These are phyloP conservation scores for Megathymus violae DNA, from an alignment of 1,140 invertebrate species.

Conservation along the genomic window DNA sequence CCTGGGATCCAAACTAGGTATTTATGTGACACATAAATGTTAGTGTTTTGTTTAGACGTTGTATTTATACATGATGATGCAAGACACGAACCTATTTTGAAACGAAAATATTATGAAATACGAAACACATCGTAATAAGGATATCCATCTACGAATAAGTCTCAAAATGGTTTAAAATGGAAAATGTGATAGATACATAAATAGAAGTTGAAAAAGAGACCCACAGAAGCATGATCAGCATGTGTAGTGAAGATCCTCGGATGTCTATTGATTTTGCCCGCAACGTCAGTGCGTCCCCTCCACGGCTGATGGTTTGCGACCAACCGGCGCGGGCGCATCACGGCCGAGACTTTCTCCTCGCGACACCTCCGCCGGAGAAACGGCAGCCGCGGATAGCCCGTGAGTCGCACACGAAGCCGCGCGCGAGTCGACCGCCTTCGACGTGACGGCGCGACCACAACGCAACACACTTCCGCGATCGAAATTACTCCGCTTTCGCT, in stretches of 20 bases:
- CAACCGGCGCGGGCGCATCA: conserved; percentile 68
- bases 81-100: too few relatives aligned
- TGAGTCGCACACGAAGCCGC: conserved; percentile 67
- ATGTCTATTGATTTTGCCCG: conserved; percentile 58
- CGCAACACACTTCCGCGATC: conserved; percentile 62
- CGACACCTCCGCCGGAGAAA: conserved; percentile 74
- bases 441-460: conserved; percentile 41
- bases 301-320: conserved; percentile 47
- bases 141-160: too few relatives aligned
- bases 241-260: conserved; percentile 56
- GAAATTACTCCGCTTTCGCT: conserved; percentile 66
- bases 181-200: neutral
- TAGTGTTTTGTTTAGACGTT: too few relatives aligned
- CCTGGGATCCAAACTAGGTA: too few relatives aligned
- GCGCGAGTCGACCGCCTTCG: conserved; percentile 64
- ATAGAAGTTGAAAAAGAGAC: neutral
- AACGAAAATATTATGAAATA: too few relatives aligned
- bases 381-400: conserved; percentile 45
- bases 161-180: too few relatives aligned
- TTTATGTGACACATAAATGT: too few relatives aligned
- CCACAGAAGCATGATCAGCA: neutral
- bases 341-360: conserved; percentile 81
- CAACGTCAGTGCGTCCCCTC: conserved; percentile 71
- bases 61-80: too few relatives aligned
- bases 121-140: too few relatives aligned